Evolutionary conservation across 2,888 invertebrate species (phyloP).

Genomic region (Cheiracanthium punctorium): DNA sequence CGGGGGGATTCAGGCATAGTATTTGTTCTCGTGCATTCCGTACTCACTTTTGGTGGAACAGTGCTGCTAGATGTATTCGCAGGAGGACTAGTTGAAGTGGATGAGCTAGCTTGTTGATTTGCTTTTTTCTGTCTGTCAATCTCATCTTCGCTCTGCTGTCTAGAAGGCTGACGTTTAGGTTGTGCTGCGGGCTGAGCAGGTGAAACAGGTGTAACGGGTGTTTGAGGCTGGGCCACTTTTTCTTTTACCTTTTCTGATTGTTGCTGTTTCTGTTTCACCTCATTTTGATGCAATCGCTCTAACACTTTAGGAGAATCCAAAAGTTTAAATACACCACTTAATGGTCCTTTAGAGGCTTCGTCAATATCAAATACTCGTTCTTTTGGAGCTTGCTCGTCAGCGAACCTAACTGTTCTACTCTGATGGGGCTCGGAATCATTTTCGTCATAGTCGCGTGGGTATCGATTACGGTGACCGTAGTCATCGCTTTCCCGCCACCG

Average conservation of each 20-base stretch:
- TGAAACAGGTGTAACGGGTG: conserved; percentile 62
- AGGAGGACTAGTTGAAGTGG: conserved; percentile 71
- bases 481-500: conserved; percentile 70
- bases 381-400: conserved; percentile 75
- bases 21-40: conserved; percentile 19
- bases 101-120: conserved; percentile 80
- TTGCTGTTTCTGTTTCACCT: conserved; percentile 82
- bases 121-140: conserved; percentile 90
- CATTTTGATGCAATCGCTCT: conserved; percentile 89
- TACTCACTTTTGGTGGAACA: conserved; percentile 13
- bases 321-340: conserved; percentile 91
- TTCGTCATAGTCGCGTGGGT: conserved; percentile 65
- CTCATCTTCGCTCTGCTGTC: conserved; percentile 92
- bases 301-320: conserved; percentile 92
- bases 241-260: conserved; percentile 73
- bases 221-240: conserved; percentile 71
- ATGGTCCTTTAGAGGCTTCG: conserved; percentile 86
- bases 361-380: conserved; percentile 88
- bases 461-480: conserved; percentile 67
- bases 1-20: conserved; percentile 34
- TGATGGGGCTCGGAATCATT: conserved; percentile 62
- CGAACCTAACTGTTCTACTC: conserved; percentile 81
- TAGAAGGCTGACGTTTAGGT: conserved; percentile 78
- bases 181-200: conserved; percentile 70
- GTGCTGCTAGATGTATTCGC: not conserved